Evolutionary conservation across 2,113 vertebrate species (phyloP), one percentile per base, ranked within the genome.

Genomic region (Tautogolabrus adspersus): DNA sequence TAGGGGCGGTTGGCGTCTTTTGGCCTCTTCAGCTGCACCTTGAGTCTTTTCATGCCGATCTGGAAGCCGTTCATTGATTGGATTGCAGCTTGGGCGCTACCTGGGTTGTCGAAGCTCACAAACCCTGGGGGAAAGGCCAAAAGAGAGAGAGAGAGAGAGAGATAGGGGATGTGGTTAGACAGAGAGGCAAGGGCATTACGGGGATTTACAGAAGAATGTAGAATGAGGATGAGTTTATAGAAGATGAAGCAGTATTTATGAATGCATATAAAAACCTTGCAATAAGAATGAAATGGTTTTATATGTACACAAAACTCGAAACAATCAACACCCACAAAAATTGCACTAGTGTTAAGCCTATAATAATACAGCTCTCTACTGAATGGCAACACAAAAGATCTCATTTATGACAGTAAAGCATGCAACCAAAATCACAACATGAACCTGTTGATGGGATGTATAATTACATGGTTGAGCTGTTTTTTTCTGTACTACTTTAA

Each of bases 51-150:
- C 97, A 98, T 99, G 94, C 98, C 98, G 91, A 99, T 98, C 94
- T 99, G 98, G 93, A 99, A 99, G 92, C 98, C 98, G 82, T 99
- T 99, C 97, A 99, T 99, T 88, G 97, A 97, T 91, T 99, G 98
- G 94, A 99, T 99, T 94, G 98, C 98, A 89, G 98, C 97, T 92
- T 99, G 97, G 80, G 98, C 98, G 88, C 97, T 99, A 94, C 97
- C 97, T 69, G 97, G 97, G 96, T 99, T 99, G 95, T 99, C 98
- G 89, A 99, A 99, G 94, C 98, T 99, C 94, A 99, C 97, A 93
- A 99, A 99, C 92, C 98, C 98, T 99, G 96, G 75, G 79, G 83
- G 68, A 73, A 66, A 83, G 64, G 75, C 30, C 65, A 54, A 46
- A 66, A 52, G 21, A 80, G 78, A 61, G 52, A 75, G 21, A 80